Evolutionary conservation across 2,888 invertebrate species (phyloP).

Genomic region (Nemapogon koenigi): DNA sequence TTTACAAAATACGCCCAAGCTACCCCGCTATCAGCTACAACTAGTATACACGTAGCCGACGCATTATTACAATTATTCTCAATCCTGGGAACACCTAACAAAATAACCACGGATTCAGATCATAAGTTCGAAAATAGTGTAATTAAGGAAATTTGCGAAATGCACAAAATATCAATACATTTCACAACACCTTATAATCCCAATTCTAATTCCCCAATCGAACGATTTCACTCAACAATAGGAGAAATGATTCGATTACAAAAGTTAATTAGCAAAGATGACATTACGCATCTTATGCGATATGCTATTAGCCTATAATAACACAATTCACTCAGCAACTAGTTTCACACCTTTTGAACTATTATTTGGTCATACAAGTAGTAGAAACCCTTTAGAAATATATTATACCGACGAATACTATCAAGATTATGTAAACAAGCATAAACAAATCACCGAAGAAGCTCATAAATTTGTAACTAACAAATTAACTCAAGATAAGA

Average conservation of each 20-base stretch:
- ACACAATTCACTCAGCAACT: constrained; percentile 21
- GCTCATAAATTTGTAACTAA: constrained; percentile 3
- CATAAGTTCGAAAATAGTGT: background rate
- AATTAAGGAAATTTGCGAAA: constrained; percentile 1
- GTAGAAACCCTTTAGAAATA: constrained; percentile 6
- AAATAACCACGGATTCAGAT: background rate
- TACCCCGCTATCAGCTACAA: constrained; percentile 12
- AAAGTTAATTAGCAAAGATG: constrained; percentile 18
- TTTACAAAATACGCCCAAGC: constrained; percentile 14
- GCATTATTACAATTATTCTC: background rate
- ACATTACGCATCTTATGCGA: constrained; percentile 18
- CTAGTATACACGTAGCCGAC: constrained; percentile 3
- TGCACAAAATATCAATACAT: constrained; percentile 12
- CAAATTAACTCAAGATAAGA: constrained; percentile 7
- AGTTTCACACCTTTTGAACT: constrained; percentile 21
- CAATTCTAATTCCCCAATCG: constrained; percentile 19
- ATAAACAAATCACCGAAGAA: constrained; percentile 1
- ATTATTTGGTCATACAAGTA: constrained; percentile 6
- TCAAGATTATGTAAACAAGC: constrained; percentile 10
- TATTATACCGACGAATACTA: constrained; percentile 5
- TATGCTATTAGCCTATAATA: constrained; percentile 18
- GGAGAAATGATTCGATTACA: constrained; percentile 8
- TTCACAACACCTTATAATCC: constrained; percentile 19
- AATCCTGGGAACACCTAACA: background rate
- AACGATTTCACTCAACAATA: constrained; percentile 17